phyloP scores from a whole-genome alignment of 2,888 invertebrate species.

The Ophraella communa region DNA sequence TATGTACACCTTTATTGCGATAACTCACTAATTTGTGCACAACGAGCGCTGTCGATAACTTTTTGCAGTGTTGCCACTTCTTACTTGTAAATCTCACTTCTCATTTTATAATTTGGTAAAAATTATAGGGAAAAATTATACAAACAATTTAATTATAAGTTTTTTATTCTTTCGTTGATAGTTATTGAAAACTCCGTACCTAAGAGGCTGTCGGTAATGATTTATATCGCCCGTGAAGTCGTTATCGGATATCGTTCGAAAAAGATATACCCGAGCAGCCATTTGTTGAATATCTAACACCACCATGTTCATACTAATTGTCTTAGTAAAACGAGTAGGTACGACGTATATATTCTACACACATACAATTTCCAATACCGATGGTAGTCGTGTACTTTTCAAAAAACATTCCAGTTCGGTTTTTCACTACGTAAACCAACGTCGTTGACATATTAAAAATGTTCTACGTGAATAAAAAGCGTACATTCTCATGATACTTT shows the following conservation, averaged over 20 bases:
- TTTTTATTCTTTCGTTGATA: too few species aligned
- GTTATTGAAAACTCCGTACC: too few species aligned
- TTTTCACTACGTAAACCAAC: slow-evolving; percentile 1
- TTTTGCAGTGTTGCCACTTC: too few species aligned
- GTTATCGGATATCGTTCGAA: background rate
- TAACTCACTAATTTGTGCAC: too few species aligned
- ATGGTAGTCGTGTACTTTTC: slow-evolving; percentile 5
- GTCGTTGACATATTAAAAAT: slow-evolving; percentile 6
- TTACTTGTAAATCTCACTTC: too few species aligned
- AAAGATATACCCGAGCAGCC: background rate
- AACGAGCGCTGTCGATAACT: too few species aligned
- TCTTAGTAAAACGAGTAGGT: background rate
- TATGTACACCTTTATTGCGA: too few species aligned
- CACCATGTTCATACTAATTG: slow-evolving; percentile 16
- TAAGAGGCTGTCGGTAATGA: too few species aligned
- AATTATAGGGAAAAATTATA: too few species aligned
- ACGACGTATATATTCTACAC: slow-evolving; percentile 12
- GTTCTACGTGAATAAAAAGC: background rate
- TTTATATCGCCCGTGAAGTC: too few species aligned
- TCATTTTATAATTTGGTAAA: too few species aligned
- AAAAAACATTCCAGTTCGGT: slow-evolving; percentile 12
- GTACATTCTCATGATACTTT: slow-evolving; percentile 6
- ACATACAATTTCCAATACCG: background rate
- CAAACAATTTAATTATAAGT: too few species aligned
- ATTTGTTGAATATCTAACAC: slow-evolving; percentile 13